Base-by-base conservation (phyloP, 2,113 vertebrate species). In the Serilophus lunatus region DNA sequence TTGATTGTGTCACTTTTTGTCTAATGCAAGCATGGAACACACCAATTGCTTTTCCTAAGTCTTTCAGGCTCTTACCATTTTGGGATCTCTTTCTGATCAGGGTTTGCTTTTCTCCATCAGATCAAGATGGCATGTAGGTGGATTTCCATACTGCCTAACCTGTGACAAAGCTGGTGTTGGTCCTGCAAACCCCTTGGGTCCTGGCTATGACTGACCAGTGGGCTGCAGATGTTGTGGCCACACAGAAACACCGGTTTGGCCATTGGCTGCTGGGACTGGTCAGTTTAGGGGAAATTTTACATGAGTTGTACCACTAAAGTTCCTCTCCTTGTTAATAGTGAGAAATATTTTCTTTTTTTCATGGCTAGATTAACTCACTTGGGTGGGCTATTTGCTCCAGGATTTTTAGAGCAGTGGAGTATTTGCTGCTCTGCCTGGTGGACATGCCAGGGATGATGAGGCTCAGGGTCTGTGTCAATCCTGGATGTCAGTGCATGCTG, bases 121-220 rank as follows among this genome's bases (percentile, higher is more conserved):
- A 40, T 82, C 44, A 68, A 38, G 50, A 26, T 40, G 36, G 13
- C 24, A 12, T 38, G 16, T 51, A 18, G 12, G 3, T 9, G 45
- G 54, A 28, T 18, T 88, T 63, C 29, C 15, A 31, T 26, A 28
- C 31, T 11, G 31, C 18, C 20, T 40, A 66, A 6, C 12, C 35
- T 90, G 18, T 54, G 38, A 35, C 36, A 76, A 66, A 63, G 71
- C 59, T 29, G n/a, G 1, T 75, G 24, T 38, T 8, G 7, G 42
- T 86, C 44, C 66, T 1, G 1, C 29, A 68, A 63, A 24, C 17
- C 22, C 15, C 42, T 63, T 23, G 4, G 57, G 40, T 94, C 49
- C 35, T 6, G 3, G 29, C 38, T 53, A 5, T 2, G 3, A 26
- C 56, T 3, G 4, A 16, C 31, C 3, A 1, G 5, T 31, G 35